A percentile compares a stretch with the other conserved stretches of the same genome.
Evolutionary conservation across 2,113 vertebrate species (phyloP).

Genomic region (Macrotis lagotis): DNA sequence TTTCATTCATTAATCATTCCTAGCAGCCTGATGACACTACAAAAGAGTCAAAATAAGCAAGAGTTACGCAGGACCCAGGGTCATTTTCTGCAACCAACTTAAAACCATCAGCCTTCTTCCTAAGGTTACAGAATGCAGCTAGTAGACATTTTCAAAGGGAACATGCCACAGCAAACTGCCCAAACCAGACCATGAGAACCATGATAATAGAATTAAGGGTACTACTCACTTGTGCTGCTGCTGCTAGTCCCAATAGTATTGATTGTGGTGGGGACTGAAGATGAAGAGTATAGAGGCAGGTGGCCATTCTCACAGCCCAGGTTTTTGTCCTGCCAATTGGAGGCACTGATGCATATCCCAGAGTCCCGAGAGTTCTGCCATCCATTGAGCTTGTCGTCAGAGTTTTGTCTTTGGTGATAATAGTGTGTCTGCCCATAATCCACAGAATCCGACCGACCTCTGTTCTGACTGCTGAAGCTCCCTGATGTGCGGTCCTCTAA

Average conservation of each 20-base stretch:
- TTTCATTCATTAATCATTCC: constrained; percentile 58
- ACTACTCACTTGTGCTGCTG: constrained; percentile 94
- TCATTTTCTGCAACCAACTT: constrained; percentile 80
- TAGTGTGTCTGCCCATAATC: constrained; percentile 92
- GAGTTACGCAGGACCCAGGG: constrained; percentile 74
- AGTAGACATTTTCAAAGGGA: constrained; percentile 78
- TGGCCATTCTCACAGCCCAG: constrained; percentile 96
- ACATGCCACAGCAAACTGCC: constrained; percentile 56
- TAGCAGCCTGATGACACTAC: constrained; percentile 38
- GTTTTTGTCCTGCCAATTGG: constrained; percentile 91
- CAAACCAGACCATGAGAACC: background rate
- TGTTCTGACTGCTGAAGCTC: constrained; percentile 81
- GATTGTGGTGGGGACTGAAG: constrained; percentile 96
- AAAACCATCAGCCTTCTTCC: constrained; percentile 84
- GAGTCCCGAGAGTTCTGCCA: constrained; percentile 97
- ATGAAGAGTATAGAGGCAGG: constrained; percentile 93
- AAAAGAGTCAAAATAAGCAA: constrained; percentile 3
- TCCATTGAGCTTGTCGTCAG: constrained; percentile 96
- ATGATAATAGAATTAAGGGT: background rate
- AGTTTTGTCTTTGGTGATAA: constrained; percentile 98
- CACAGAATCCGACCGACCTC: constrained; percentile 91
- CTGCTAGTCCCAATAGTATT: constrained; percentile 95
- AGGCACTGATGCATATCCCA: constrained; percentile 87
- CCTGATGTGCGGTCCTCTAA: constrained; percentile 95
- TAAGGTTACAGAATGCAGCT: constrained; percentile 86